Evolutionary conservation across 1,140 invertebrate genomes (phyloP), one percentile per base, ranked within the genome.

Genomic region (Drosophila seguyi): DNA sequence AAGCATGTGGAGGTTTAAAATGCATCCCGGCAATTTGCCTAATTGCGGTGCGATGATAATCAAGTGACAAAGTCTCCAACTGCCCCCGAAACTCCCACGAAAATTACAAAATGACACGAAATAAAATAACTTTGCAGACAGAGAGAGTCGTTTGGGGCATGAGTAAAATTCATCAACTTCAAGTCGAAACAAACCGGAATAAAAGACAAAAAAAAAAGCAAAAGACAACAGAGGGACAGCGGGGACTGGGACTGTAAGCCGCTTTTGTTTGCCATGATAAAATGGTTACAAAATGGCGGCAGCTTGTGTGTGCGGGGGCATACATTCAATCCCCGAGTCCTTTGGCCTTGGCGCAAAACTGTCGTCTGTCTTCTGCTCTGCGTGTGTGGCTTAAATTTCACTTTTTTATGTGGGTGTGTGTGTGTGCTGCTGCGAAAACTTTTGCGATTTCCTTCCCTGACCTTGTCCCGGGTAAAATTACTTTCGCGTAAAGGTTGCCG

Each of bases 211-310:
- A 44, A 20, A 56, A 34, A 44, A 69, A 36, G n/a, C 6, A 8
- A 41, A 27, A 34, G 52, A 36, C 34, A 44, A 39, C 22, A 41
- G 55, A 41, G 29, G 48, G 41, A 31, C 41, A 44, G 34, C n/a
- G 36, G 48, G 45, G 25, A 25, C 25, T n/a, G n/a, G n/a, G 45
- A 11, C 11, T 44, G 73, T 75, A 75, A 60, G 76, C 71, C 47
- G 63, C 69, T 74, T 75, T 86, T 87, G 68, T 78, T 78, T 82
- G 79, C 67, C 82, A 81, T 87, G 83, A 67, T 83, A 82, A 82
- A 87, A 86, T 87, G 69, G 65, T 60, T 82, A 82, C 83, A 87
- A 86, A 86, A 86, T 86, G 83, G 83, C 71, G 82, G 83, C 82
- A 86, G 65, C 79, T 86, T 55, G 25, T 66, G 39, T 48, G 29